phyloP scores from a whole-genome alignment of 1,140 invertebrate genomes.

The Philaenus spumarius region DNA sequence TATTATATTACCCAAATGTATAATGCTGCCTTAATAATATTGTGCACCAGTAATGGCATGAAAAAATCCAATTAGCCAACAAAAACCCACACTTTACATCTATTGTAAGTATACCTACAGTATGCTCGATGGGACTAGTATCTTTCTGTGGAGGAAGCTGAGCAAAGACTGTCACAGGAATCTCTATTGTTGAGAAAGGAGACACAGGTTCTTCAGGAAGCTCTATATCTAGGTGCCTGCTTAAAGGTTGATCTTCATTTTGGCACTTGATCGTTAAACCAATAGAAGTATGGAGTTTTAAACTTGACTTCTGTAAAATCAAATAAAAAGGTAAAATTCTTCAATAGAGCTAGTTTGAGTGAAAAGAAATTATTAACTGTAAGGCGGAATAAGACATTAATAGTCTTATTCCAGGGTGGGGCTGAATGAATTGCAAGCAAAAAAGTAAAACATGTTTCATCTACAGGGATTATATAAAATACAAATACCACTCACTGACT shows the following conservation, averaged over 20 bases:
- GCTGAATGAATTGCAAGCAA: no score
- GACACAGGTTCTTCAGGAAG: constrained; percentile 49
- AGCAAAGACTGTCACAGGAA: constrained; percentile 60
- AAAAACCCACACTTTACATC: constrained; percentile 2
- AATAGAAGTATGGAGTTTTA: constrained; percentile 3
- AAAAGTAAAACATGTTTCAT: no score
- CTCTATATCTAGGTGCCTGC: constrained; percentile 36
- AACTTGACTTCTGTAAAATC: no score
- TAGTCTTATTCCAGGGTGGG: no score
- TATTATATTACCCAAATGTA: no score
- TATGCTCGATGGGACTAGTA: constrained; percentile 59
- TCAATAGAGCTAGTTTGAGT: no score
- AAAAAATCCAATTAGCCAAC: constrained; percentile 4
- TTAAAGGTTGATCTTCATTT: constrained; percentile 26
- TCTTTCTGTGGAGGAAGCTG: constrained; percentile 61
- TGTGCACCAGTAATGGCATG: constrained; percentile 11
- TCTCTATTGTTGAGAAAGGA: constrained; percentile 57
- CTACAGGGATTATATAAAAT: no score
- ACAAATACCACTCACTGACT: no score
- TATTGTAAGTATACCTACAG: constrained; percentile 43
- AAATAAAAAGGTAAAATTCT: no score
- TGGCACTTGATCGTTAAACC: constrained; percentile 6
- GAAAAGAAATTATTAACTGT: no score
- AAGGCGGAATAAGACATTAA: no score
- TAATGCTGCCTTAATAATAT: no score